Evolutionary conservation across 1,140 invertebrate species (phyloP), one percentile per base, ranked within the genome.

Genomic region (Calephelis nemesis): DNA sequence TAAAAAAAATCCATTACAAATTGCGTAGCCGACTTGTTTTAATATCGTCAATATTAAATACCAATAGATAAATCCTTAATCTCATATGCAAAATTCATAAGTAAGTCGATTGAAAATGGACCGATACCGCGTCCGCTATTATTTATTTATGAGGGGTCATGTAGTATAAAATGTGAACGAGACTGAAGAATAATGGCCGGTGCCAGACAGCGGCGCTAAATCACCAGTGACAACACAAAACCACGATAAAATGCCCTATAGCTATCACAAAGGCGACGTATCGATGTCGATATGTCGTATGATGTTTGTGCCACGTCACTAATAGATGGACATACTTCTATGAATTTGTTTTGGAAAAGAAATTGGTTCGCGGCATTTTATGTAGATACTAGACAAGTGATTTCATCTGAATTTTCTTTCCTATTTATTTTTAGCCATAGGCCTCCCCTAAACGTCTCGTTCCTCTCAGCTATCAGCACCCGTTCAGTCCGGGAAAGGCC

Each of bases 141-240:
- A 64, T 68, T 63, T 67, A 71, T 74, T 66, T 68, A 71, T 71
- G 65, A 69, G 67, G 48, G 54, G 11, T 65, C 60, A 39, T 62
- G 64, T 13, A 58, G 71, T 71, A 69, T 69, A 71, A 68, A 74
- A 67, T 64, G 63, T 54, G 72, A 52, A 45, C 67, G 45, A 58
- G 76, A 82, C 40, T 76, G 80, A 80, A 78, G 72, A 63, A 78
- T 75, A 82, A 82, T 80, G 68, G 68, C 69, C 72, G 67, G 7
- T 64, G 65, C 63, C 63, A 66, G 75, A 77, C 76, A 76, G 58
- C 62, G 65, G 63, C 67, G 75, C 72, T 82, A 80, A 77, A 76
- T 80, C 80, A 78, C 70, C 65, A 67, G 65, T 65, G 73, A 74
- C 70, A 72, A 60, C 62, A 68, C 70, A 67, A 49, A 67, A 74